Evolutionary conservation across 2,113 vertebrate species (phyloP).

Genomic region (Istiophorus platypterus): DNA sequence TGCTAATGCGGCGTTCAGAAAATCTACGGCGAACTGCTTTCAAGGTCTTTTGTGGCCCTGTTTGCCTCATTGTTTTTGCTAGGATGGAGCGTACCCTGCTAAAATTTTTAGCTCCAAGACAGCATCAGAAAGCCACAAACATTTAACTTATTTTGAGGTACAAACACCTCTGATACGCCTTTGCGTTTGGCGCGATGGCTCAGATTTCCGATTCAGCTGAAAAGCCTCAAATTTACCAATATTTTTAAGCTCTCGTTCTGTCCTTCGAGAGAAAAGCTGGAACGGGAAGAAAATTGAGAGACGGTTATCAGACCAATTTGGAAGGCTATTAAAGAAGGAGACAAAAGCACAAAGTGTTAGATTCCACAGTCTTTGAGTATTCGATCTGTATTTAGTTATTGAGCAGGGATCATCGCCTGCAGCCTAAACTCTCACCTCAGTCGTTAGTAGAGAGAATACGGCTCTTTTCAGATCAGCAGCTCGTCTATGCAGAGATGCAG

Average conservation of each 20-base stretch:
- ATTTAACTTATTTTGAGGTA: not conserved
- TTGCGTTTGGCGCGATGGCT: not conserved
- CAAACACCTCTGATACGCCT: not conserved
- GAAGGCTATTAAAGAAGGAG: not conserved
- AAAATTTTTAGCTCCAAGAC: constrained; percentile 87
- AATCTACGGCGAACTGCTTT: constrained; percentile 82
- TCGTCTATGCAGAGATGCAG: constrained; percentile 55
- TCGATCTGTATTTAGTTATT: constrained; percentile 32
- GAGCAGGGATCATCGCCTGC: constrained; percentile 36
- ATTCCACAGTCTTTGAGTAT: not conserved
- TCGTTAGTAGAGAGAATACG: constrained; percentile 53
- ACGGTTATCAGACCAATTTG: not conserved
- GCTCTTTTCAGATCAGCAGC: constrained; percentile 64
- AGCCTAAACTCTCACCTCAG: constrained; percentile 22
- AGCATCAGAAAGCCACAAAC: not conserved
- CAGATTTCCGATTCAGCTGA: not conserved
- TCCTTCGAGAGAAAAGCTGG: not conserved
- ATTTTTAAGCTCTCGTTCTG: not conserved
- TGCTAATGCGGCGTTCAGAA: constrained; percentile 75
- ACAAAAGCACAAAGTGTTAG: not conserved
- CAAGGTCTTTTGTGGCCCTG: constrained; percentile 82
- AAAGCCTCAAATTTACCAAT: not conserved
- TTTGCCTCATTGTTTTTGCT: constrained; percentile 87
- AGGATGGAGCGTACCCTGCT: constrained; percentile 90
- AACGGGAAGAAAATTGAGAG: not conserved